These are phyloP conservation scores for Dynastes maya DNA, from an alignment of 2,888 invertebrate genomes.

Conservation along the genomic window DNA sequence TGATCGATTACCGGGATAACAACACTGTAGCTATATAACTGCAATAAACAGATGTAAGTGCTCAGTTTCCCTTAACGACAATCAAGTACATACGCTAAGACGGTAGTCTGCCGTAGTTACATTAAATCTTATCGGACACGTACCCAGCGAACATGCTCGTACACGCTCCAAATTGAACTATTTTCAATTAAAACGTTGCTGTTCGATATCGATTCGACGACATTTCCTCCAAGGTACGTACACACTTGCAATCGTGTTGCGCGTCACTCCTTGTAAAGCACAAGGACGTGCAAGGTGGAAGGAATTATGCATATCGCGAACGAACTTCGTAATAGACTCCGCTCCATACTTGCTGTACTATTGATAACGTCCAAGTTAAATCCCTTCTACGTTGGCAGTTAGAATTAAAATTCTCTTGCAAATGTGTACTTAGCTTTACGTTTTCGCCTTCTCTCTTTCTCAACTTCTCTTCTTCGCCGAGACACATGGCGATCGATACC, in stretches of 20 bases:
- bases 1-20: constrained; percentile 10
- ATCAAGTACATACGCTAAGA: constrained; percentile 14
- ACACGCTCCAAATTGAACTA: constrained; percentile 37
- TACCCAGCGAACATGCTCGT: constrained; percentile 20
- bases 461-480: constrained; percentile 10
- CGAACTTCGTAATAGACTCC: too few species aligned
- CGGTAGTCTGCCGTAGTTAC: constrained; percentile 6
- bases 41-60: constrained; percentile 37
- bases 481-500: constrained; percentile 17
- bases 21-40: constrained; percentile 15
- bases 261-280: too few species aligned
- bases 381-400: neutral
- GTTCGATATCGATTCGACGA: constrained; percentile 35
- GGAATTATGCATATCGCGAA: too few species aligned
- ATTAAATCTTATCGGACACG: constrained; percentile 36
- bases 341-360: too few species aligned
- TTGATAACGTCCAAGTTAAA: too few species aligned
- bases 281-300: too few species aligned
- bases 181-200: constrained; percentile 38
- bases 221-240: constrained; percentile 1
- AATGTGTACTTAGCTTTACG: neutral
- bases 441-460: neutral
- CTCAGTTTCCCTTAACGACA: constrained; percentile 42
- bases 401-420: neutral
- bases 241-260: neutral